Percentiles rank a stretch among this genome's conserved stretches.
These are phyloP conservation scores for Raja brachyura DNA, from an alignment of 2,113 vertebrate species.

Conservation along the genomic window DNA sequence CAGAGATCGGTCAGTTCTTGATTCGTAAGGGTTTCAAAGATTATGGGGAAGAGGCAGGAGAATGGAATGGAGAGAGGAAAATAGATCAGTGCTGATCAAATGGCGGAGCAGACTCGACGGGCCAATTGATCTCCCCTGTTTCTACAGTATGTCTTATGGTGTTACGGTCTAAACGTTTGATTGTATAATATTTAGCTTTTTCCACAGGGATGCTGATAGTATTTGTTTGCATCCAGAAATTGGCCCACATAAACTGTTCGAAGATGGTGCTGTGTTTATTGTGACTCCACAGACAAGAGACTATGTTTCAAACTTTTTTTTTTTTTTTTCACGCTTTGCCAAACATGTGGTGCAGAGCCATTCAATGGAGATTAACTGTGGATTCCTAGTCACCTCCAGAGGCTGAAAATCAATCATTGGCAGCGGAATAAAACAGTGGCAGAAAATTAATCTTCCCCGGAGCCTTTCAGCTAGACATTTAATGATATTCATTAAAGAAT, in stretches of 20 bases:
- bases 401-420: not conserved
- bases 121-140: too few relatives aligned
- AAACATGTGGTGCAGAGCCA: not conserved
- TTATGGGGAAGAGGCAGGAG: too few relatives aligned
- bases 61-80: too few relatives aligned
- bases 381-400: not conserved
- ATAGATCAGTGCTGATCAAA: too few relatives aligned
- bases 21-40: too few relatives aligned
- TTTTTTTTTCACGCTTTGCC: not conserved
- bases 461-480: slow-evolving; percentile 3
- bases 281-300: not conserved
- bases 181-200: not conserved
- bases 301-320: not conserved
- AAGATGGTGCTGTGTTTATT: not conserved
- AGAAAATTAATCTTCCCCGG: not conserved
- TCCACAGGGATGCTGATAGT: not conserved
- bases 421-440: not conserved
- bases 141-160: too few relatives aligned
- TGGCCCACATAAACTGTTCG: not conserved
- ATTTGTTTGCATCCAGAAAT: not conserved
- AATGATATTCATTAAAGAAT: slow-evolving; percentile 26
- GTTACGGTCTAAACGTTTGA: too few relatives aligned
- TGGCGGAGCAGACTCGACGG: too few relatives aligned
- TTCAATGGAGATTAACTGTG: not conserved
- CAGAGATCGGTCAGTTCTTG: too few relatives aligned